These are phyloP conservation scores for Theropithecus gelada DNA, from an alignment of 2,113 vertebrate genomes.

Conservation along the genomic window DNA sequence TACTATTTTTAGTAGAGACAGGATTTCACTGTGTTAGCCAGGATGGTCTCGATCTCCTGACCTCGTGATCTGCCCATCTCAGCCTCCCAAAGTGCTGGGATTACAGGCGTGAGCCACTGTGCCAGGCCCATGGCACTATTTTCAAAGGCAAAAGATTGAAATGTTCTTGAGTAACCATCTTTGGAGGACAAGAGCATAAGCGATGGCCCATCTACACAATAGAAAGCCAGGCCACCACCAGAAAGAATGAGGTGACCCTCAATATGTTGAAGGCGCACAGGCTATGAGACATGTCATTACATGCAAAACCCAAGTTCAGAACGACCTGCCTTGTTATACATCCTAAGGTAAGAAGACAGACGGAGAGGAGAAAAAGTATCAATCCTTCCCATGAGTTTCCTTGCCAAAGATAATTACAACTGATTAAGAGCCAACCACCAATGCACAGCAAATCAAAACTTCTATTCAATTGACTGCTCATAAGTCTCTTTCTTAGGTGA, in stretches of 20 bases:
- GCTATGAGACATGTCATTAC: not conserved
- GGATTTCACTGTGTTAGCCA: too few species aligned
- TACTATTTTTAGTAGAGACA: too few species aligned
- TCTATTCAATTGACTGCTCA: not conserved
- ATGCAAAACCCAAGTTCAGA: not conserved
- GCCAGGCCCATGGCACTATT: not conserved
- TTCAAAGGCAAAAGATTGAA: not conserved
- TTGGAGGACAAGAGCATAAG: not conserved
- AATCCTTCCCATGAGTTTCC: not conserved
- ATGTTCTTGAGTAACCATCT: not conserved
- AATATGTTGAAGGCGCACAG: not conserved
- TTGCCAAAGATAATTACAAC: not conserved
- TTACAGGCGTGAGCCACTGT: too few species aligned
- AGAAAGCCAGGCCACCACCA: not conserved
- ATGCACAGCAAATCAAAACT: not conserved
- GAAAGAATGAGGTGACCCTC: not conserved
- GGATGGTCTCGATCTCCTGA: too few species aligned
- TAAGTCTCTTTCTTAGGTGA: not conserved
- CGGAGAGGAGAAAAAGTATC: not conserved
- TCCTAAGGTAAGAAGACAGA: not conserved
- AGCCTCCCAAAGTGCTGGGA: too few species aligned
- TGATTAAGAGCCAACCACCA: not conserved
- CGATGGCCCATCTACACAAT: not conserved
- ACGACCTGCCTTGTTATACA: rapidly evolving
- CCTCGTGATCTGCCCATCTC: too few species aligned